Percentiles rank a stretch among this genome's conserved stretches.
phyloP scores from a whole-genome alignment of 2,888 invertebrate species.

The Monoplex corrugatus region DNA sequence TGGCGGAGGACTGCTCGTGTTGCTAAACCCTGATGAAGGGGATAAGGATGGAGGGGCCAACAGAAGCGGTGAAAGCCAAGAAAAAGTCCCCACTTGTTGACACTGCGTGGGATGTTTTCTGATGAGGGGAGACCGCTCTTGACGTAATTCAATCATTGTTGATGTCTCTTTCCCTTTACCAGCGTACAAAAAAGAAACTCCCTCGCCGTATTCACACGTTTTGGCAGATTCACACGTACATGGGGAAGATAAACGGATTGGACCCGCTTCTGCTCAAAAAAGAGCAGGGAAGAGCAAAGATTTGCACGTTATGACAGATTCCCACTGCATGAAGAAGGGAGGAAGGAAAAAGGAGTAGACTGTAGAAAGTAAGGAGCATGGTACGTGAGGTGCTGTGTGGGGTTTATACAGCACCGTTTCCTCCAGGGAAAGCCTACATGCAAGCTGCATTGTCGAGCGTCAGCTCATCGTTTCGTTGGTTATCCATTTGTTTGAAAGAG shows the following conservation, averaged over 20 bases:
- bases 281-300: not conserved
- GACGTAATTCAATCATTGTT: constrained; percentile 37
- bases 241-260: not conserved
- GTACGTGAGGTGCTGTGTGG: too few species aligned
- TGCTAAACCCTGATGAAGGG: not conserved
- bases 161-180: constrained; percentile 1
- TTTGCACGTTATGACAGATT: not conserved
- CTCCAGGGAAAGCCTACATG: too few species aligned
- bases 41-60: not conserved
- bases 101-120: constrained; percentile 42
- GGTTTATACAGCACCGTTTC: too few species aligned
- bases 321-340: not conserved
- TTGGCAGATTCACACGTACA: constrained; percentile 10
- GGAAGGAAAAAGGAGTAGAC: not conserved
- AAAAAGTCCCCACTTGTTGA: constrained; percentile 25
- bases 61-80: not conserved
- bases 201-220: not conserved
- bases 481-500: too few species aligned
- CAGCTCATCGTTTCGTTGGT: too few species aligned
- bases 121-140: constrained; percentile 23
- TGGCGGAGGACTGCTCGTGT: not conserved
- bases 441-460: too few species aligned
- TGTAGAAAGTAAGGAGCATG: too few species aligned
- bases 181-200: not conserved
- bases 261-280: not conserved